These are phyloP conservation scores for Bombyx mandarina DNA, from an alignment of 1,140 invertebrate genomes.

Conservation along the genomic window DNA sequence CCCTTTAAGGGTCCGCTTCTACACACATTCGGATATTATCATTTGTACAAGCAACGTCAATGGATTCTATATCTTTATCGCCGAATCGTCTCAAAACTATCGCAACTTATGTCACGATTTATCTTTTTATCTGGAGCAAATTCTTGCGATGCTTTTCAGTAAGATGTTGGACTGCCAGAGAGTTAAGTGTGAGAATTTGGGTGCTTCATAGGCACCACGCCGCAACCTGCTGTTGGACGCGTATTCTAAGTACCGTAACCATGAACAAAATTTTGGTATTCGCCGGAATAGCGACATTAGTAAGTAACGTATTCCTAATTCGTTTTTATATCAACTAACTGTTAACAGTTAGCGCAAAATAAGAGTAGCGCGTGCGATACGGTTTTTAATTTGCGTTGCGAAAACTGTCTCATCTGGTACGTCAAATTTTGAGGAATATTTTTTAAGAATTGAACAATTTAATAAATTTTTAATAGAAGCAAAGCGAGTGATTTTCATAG, in stretches of 20 bases:
- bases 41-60: too few species aligned
- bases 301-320: slow-evolving; percentile 12
- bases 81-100: neutral
- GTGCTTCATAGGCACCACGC: neutral
- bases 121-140: slow-evolving; percentile 6
- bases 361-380: too few species aligned
- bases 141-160: slow-evolving; percentile 9
- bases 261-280: slow-evolving; percentile 20
- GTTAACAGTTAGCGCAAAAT: too few species aligned
- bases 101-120: slow-evolving; percentile 1
- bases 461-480: too few species aligned
- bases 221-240: neutral
- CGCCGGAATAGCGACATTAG: slow-evolving; percentile 21
- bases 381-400: too few species aligned
- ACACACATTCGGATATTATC: too few species aligned
- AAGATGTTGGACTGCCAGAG: slow-evolving; percentile 16
- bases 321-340: neutral
- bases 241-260: slow-evolving; percentile 8
- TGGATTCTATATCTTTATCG: too few species aligned
- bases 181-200: neutral
- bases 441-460: too few species aligned
- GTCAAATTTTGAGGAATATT: too few species aligned
- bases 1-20: too few species aligned
- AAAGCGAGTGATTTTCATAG: too few species aligned
- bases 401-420: too few species aligned